Evolutionary conservation across 1,140 invertebrate species (phyloP), one percentile per base, ranked within the genome.

Genomic region (Bombus impatiens): DNA sequence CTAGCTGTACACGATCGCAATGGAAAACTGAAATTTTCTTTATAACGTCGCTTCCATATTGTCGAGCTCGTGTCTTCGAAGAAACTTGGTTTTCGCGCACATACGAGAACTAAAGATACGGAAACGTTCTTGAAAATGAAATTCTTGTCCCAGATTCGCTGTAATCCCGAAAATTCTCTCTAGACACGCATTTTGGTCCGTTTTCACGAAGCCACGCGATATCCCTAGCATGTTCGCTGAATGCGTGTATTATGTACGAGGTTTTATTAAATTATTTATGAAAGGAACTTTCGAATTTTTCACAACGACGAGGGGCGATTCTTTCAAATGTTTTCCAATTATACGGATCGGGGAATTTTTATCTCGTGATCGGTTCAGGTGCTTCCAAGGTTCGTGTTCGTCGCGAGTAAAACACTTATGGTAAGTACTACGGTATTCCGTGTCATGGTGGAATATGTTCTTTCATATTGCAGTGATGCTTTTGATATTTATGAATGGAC

Each of bases 401-500:
- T n/a, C 28, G 25, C 15, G 42, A n/a, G 18, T 74, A n/a, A 25
- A 25, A 47, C 10, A 22, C 9, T 74, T 47, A 47, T 32, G 42
- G 9, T 2, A 4, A 10, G n/a, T 18, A 53, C 18, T 22, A 53
- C 47, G 47, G 47, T 74, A 47, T 47, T 25, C 18, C 9, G 53
- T 18, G 32, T 37, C 53, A 59, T n/a, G 18, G 47, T 53, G 47
- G 15, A 57, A 57, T 28, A n/a, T 0, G 25, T 37, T 59, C 53
- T 59, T 59, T 40, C 12, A 22, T 32, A 44, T 37, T 47, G 40
- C 40, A 25, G 53, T 2, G 47, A 8, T 32, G 25, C n/a, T 67
- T 44, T 78, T 67, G 40, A 32, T 78, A 35, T 78, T 77, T 78
- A 78, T 67, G 77, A 65, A 78, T 40, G 37, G 57, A 53, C 47